These are phyloP conservation scores for Diorhabda carinulata DNA, from an alignment of 1,140 invertebrate genomes.

Conservation along the genomic window DNA sequence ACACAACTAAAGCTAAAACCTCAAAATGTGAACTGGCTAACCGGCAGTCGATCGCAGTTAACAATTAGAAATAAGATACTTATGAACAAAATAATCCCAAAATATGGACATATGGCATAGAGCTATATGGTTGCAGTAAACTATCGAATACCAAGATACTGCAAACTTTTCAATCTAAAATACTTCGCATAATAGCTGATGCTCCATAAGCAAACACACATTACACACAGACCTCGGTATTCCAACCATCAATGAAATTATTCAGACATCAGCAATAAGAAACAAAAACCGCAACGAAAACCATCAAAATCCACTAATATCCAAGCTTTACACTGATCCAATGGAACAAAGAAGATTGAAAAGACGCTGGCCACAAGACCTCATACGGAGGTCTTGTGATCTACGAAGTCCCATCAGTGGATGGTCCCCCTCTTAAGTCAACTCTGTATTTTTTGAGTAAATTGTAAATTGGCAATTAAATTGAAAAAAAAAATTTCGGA, in stretches of 20 bases:
- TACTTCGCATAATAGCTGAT: too few relatives aligned
- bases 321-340: background rate
- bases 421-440: background rate
- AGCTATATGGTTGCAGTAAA: background rate
- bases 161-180: background rate
- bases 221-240: too few relatives aligned
- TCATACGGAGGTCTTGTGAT: too few relatives aligned
- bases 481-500: too few relatives aligned
- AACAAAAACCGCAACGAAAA: background rate
- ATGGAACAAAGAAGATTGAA: background rate
- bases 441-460: too few relatives aligned
- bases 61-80: background rate
- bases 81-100: background rate
- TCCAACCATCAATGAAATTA: background rate
- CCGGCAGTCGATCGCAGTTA: too few relatives aligned
- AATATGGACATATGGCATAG: background rate
- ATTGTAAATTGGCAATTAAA: too few relatives aligned
- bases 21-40: too few relatives aligned
- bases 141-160: background rate
- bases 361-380: background rate
- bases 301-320: background rate
- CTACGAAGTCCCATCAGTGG: background rate
- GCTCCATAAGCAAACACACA: too few relatives aligned
- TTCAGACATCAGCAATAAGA: background rate
- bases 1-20: too few relatives aligned